Evolutionary conservation across 30 jellyfish, hydroid and myxozoan species (phyloP), one percentile per base, ranked within the genome.

Genomic region (Rhopilema esculentum): DNA sequence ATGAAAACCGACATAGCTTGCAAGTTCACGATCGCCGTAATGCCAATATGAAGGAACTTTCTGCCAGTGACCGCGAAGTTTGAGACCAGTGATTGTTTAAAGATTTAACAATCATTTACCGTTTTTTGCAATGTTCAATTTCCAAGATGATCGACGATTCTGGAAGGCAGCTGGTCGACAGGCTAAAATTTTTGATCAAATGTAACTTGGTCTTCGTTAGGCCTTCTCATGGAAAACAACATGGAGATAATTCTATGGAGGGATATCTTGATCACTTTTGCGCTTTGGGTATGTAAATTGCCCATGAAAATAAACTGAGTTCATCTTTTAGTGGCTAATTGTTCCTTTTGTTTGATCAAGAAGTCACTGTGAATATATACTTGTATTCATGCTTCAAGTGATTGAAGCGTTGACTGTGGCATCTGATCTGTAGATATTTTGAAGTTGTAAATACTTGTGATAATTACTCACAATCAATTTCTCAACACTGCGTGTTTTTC

Each of bases 181-280:
- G 83, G 23, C 57, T n/a, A 18, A 22, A 7, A 25, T 76, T 26
- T 85, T 66, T 63, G 94, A 66, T 57, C 74, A 26, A 49, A 22
- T 72, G 69, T 75, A 72, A 66, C 82, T 20, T 32, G 67, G 88
- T 12, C 57, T 12, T 49, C 18, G 75, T 24, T 85, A 75, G 94
- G 94, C 94, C 94, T 85, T 80, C 83, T 82, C 78, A 75, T 85
- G 94, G 94, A 85, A 57, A 74, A 75, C 88, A 85, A 62, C 78
- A 85, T 85, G 94, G 73, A 69, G 87, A 23, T 57, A 18, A 66
- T 80, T 52, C 31, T 85, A 85, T 85, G 94, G 94, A 85, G 88
- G 79, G 94, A 85, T 85, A 65, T 85, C 64, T 53, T 85, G 28
- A 83, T 85, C 29, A 85, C 94, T 62, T 66, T 72, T 29, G 88